phyloP scores from a whole-genome alignment of 1,140 invertebrate species.

The Vanessa atalanta region DNA sequence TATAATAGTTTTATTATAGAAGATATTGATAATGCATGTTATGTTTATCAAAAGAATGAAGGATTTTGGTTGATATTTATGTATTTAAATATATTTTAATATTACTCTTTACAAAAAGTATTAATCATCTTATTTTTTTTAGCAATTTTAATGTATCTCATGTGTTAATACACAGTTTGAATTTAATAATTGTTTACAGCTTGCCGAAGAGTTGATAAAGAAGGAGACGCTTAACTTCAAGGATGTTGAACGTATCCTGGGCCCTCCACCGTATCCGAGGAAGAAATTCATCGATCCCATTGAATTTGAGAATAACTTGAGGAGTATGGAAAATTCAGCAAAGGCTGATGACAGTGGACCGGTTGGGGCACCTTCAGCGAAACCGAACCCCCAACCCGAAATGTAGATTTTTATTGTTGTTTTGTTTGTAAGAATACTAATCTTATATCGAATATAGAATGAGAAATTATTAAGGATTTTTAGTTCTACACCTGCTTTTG shows the following conservation, averaged over 20 bases:
- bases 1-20: too few relatives aligned
- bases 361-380: conserved; percentile 57
- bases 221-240: conserved; percentile 96
- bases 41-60: too few relatives aligned
- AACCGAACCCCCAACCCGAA: conserved; percentile 44
- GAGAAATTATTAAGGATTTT: background rate
- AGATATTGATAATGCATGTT: too few relatives aligned
- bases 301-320: conserved; percentile 88
- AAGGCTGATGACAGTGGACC: conserved; percentile 33
- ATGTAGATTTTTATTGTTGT: background rate
- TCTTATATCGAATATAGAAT: conserved; percentile 26
- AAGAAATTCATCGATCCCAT: conserved; percentile 89
- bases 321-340: conserved; percentile 59
- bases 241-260: conserved; percentile 93
- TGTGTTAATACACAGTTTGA: too few relatives aligned
- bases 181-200: conserved; percentile 80
- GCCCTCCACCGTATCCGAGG: conserved; percentile 90
- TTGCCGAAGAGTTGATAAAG: conserved; percentile 92
- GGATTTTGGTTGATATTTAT: too few relatives aligned
- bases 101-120: too few relatives aligned
- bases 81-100: too few relatives aligned
- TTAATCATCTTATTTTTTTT: too few relatives aligned
- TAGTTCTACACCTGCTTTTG: background rate
- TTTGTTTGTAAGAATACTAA: conserved; percentile 28
- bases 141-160: too few relatives aligned